Evolutionary conservation across 1,140 invertebrate species (phyloP), one percentile per base, ranked within the genome.

Genomic region (Cherax destructor): DNA sequence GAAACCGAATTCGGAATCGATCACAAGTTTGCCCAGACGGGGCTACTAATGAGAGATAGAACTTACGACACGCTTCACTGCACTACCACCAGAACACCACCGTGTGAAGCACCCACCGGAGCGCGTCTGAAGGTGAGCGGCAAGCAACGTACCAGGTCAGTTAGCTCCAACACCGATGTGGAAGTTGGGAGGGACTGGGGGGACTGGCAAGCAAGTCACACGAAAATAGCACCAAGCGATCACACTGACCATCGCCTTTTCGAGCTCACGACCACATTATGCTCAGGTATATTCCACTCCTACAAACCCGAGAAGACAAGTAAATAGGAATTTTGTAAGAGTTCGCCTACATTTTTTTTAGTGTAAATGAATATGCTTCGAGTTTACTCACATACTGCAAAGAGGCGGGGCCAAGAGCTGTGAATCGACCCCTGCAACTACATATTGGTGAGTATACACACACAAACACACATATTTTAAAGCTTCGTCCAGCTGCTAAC

Each of bases 11-110:
- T 41, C 56, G 3, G 56, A 59, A 16, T 18, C 13, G 21, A 30
- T 74, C 69, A 74, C 69, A 30, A 30, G 24, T 30, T 24, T 74
- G 24, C 69, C 6, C 24, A 30, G 0, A 30, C 24, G 24, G 11
- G 6, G 30, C 21, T 74, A 74, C 30, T 41, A 41, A 5, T 11
- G 4, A 24, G 9, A 24, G 9, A n/a, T 6, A 59, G 30, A n/a
- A 86, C 85, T 86, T 86, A 86, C 85, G 76, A 86, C 85, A 78
- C 50, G 56, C 56, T 86, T 86, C 85, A 76, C 85, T 77, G 85
- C 85, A 86, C 85, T 72, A 86, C 85, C 59, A 78, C 85, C 30
- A 78, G n/a, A 41, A 86, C 85, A 61, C 85, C 85, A 86, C 85
- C 85, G 85, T 77, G 56, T 72, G 49, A 59, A 77, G 69, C 85